Evolutionary conservation across 2,888 invertebrate species (phyloP), one percentile per base, ranked within the genome.

Genomic region (Drosophila cracens): DNA sequence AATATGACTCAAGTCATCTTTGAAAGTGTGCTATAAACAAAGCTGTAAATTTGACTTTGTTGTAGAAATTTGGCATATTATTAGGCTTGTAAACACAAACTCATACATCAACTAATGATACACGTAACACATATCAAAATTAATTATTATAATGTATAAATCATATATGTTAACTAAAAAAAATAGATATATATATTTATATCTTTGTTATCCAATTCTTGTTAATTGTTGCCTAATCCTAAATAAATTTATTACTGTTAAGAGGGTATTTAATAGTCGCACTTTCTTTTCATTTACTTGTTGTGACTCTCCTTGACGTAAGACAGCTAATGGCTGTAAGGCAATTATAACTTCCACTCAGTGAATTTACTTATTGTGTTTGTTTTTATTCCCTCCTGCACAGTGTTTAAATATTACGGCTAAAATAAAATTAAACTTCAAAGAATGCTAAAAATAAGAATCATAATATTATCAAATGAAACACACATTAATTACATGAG

Each of bases 311-410:
- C 0, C 16, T 31, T 31, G 16, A 43, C 6, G 2, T 33, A 13
- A 33, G 57, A 16, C 13, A 57, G 29, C 31, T 43, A 34, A 36
- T 52, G 60, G 21, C 66, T 68, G 70, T 27, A 51, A 43, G 56
- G 58, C 70, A 81, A 70, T 81, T 78, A 76, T 67, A 76, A 61
- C 25, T 81, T 78, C 68, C 72, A 70, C 67, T 71, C 43, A 49
- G 73, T 76, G 56, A 76, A 70, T 67, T 72, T 56, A 27, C 38
- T 61, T 58, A 51, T 53, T 70, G 27, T 73, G 63, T 66, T 70
- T 73, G 67, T 63, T 67, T 64, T 58, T 21, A 53, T 61, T 66
- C 38, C 46, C 53, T 62, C 62, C 29, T 52, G 18, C 27, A 67
- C 58, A 48, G 63, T 74, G 74, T 34, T 31, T 18, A 21, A 60